phyloP scores from a whole-genome alignment of 1,140 invertebrate species.

The Heterodera carotae region DNA sequence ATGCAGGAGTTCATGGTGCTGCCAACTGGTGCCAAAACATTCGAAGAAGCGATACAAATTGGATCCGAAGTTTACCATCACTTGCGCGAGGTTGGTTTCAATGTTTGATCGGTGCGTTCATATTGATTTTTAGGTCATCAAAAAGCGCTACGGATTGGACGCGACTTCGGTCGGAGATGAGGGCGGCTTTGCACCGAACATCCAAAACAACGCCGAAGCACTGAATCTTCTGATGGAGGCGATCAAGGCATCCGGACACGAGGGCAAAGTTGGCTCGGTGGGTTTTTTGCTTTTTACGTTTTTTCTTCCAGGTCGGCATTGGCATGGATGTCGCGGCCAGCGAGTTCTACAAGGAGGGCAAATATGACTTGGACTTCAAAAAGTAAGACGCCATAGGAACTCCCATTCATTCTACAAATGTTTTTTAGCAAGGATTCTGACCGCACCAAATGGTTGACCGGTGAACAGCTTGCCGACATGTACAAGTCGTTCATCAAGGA shows the following conservation, averaged over 20 bases:
- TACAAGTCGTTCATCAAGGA: constrained; percentile 89
- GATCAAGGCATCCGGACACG: constrained; percentile 89
- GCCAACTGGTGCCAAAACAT: constrained; percentile 77
- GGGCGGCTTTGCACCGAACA: constrained; percentile 98
- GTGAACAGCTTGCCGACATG: constrained; percentile 80
- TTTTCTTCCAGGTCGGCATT: constrained; percentile 70
- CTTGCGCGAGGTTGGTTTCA: constrained; percentile 72
- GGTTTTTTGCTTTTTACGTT: constrained; percentile 7
- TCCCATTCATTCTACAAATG: not conserved
- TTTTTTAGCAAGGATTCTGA: constrained; percentile 79
- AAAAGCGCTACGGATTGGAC: constrained; percentile 87
- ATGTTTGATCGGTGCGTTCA: not conserved
- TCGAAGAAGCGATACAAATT: constrained; percentile 97
- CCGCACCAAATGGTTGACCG: constrained; percentile 67
- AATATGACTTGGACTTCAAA: constrained; percentile 97
- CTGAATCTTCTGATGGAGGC: constrained; percentile 84
- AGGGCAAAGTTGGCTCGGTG: constrained; percentile 73
- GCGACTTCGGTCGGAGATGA: constrained; percentile 98
- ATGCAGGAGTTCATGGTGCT: constrained; percentile 77
- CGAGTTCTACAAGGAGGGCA: constrained; percentile 76
- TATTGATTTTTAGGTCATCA: constrained; percentile 78
- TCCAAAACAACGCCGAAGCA: constrained; percentile 89
- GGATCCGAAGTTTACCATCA: constrained; percentile 95
- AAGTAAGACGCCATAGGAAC: not conserved
- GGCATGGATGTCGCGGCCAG: constrained; percentile 99